Percentiles rank a stretch among this genome's conserved stretches.
Evolutionary conservation across 2,797 vertebrate species (phyloP).

Genomic region (Corythornis leucogaster): DNA sequence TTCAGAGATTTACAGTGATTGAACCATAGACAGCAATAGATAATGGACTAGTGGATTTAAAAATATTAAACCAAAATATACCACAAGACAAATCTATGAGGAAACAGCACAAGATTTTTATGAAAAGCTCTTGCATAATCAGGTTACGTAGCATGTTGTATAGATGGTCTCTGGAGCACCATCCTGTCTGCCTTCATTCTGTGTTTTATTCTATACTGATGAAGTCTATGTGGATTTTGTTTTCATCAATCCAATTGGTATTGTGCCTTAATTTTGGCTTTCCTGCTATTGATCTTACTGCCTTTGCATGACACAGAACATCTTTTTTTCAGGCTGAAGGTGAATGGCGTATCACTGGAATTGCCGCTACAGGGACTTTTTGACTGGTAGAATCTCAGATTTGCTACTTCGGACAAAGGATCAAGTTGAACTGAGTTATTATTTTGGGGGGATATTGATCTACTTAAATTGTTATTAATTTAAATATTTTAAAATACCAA

Average conservation of each 20-base stretch:
- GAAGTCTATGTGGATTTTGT: not conserved
- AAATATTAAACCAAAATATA: conserved; percentile 37
- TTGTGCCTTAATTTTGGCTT: conserved; percentile 11
- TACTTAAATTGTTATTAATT: not conserved
- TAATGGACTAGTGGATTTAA: not conserved
- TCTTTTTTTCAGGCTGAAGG: conserved; percentile 3
- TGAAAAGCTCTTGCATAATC: conserved; percentile 13
- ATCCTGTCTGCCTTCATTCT: not conserved
- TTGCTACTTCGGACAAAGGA: not conserved
- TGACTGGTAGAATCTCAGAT: not conserved
- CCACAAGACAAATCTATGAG: conserved; percentile 1
- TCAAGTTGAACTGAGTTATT: not conserved
- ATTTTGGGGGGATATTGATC: not conserved
- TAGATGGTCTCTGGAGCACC: not conserved
- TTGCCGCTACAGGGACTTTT: not conserved
- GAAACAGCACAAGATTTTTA: conserved; percentile 33
- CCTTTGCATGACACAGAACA: not conserved
- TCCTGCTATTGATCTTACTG: not conserved
- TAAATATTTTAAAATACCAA: not conserved
- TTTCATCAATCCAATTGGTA: not conserved
- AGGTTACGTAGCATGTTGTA: not conserved
- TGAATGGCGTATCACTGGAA: not conserved
- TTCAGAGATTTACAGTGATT: conserved; percentile 7
- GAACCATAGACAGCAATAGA: not conserved
- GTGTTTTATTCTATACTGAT: not conserved